These are phyloP conservation scores for Papilio protenor DNA, from an alignment of 2,888 invertebrate genomes.

Conservation along the genomic window DNA sequence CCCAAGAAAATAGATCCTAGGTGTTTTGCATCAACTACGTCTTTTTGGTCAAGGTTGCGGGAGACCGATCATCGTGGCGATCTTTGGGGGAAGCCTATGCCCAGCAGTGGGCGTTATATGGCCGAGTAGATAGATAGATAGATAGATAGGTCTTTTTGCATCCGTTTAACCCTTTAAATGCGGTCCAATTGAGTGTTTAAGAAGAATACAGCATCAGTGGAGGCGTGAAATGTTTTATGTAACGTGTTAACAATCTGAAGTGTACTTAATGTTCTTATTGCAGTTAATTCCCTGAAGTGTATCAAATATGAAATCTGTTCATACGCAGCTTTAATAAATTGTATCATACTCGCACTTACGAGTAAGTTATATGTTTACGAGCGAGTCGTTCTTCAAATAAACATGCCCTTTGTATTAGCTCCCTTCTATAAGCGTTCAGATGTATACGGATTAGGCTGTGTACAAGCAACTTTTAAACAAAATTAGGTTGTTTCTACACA, in stretches of 20 bases:
- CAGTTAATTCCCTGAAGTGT: background rate
- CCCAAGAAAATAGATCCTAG: no score
- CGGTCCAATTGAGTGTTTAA: background rate
- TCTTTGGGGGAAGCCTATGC: no score
- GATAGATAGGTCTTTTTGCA: no score
- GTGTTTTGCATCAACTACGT: no score
- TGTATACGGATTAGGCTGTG: constrained; percentile 11
- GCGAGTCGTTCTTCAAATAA: constrained; percentile 33
- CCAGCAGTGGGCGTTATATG: no score
- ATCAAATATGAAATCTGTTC: constrained; percentile 1
- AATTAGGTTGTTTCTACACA: background rate
- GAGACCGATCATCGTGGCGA: no score
- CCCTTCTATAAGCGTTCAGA: constrained; percentile 24
- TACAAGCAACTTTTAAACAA: background rate
- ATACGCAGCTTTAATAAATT: background rate
- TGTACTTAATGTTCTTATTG: background rate
- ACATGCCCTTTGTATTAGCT: constrained; percentile 31
- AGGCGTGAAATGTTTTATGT: background rate
- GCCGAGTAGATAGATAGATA: no score
- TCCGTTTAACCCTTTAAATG: no score
- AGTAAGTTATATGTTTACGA: constrained; percentile 26
- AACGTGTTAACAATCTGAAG: background rate
- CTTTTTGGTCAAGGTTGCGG: no score
- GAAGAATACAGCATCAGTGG: no score
- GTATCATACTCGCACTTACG: background rate